Conservation (phyloP, 2,888 invertebrate genomes). For the Choristoneura rosaceana region DNA sequence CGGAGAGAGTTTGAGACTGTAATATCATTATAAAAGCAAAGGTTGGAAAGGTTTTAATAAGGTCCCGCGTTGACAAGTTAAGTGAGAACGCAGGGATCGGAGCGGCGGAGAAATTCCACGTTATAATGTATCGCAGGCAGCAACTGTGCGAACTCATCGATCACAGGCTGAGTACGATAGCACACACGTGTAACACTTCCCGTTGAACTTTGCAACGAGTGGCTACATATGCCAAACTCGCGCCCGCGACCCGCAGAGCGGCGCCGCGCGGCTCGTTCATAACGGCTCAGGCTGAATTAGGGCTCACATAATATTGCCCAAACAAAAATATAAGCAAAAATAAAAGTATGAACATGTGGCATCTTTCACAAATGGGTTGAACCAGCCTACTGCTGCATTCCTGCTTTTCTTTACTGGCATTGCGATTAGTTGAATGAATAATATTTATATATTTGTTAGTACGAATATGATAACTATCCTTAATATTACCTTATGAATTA, state of each 20-base stretch:
- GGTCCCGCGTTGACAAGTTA: constrained; percentile 48
- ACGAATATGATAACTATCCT: too few species aligned
- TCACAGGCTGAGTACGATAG: constrained; percentile 63
- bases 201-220: constrained; percentile 46
- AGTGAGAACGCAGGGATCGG: constrained; percentile 48
- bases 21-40: constrained; percentile 66
- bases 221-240: constrained; percentile 46
- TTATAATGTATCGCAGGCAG: constrained; percentile 65
- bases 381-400: background rate
- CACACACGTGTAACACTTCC: constrained; percentile 46
- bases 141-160: constrained; percentile 72
- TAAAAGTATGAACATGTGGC: background rate
- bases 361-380: background rate
- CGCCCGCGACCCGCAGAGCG: constrained; percentile 14
- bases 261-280: constrained; percentile 14
- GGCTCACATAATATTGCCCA: background rate
- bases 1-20: constrained; percentile 64
- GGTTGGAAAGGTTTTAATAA: constrained; percentile 63
- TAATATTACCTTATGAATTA: too few species aligned
- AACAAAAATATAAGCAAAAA: background rate
- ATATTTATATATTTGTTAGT: too few species aligned
- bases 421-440: background rate
- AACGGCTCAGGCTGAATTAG: background rate
- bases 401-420: background rate
- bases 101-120: constrained; percentile 53